Conservation (phyloP, 2,113 vertebrate genomes). For the Hepsetus odoe region DNA sequence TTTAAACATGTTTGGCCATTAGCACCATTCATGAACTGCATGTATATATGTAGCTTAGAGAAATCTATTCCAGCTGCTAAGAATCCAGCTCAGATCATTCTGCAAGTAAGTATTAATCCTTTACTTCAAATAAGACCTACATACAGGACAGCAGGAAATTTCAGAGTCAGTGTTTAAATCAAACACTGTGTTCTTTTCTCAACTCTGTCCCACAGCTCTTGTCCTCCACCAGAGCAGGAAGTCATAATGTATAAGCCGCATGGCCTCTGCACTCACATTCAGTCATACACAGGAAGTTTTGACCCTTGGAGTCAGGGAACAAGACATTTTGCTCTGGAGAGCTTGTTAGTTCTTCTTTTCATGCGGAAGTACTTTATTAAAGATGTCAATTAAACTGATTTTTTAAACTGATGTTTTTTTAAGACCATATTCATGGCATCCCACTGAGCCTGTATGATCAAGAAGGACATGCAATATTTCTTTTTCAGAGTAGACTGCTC, state of each 20-base stretch:
- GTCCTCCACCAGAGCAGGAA: conserved; percentile 46
- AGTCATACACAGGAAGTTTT: conserved; percentile 48
- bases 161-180: conserved; percentile 24
- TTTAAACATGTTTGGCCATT: not conserved
- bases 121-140: conserved; percentile 4
- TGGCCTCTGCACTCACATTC: conserved; percentile 35
- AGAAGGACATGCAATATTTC: not conserved
- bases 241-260: conserved; percentile 40
- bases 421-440: not conserved
- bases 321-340: conserved; percentile 27
- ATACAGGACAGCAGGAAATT: conserved; percentile 9
- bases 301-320: conserved; percentile 39
- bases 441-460: not conserved
- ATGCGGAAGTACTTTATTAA: not conserved
- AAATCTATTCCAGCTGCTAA: conserved; percentile 25
- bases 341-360: conserved; percentile 15
- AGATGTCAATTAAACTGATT: not conserved
- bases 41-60: not conserved
- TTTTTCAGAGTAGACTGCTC: not conserved
- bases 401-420: not conserved
- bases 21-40: conserved; percentile 15
- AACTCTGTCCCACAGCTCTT: conserved; percentile 31
- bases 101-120: not conserved
- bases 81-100: conserved; percentile 9
- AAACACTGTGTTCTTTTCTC: conserved; percentile 29